Evolutionary conservation across 92 coral and sea anemone genomes (phyloP), one percentile per base, ranked within the genome.

Genomic region (Actinostola sp.): DNA sequence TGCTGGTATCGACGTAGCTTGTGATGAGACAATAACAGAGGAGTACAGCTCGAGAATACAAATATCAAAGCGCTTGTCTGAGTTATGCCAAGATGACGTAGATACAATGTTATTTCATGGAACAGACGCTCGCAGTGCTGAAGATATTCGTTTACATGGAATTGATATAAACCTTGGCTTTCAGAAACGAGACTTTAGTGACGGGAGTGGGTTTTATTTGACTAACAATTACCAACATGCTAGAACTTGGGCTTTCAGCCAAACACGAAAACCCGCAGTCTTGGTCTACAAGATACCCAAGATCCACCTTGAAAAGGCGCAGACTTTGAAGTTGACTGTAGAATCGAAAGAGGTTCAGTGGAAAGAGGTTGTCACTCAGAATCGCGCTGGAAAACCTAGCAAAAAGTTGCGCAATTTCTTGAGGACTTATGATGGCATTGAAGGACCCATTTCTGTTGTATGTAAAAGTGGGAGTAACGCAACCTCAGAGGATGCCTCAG

Each of bases 141-240:
- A 26, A 36, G 78, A 87, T 38, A 82, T 87, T 53, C 33, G 77
- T 13, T 19, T 29, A 39, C 80, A 75, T 28, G 88, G 92, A 20
- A 67, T 77, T 16, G 81, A 82, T 23, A 43, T 82, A 49, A 43
- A 55, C n/a, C 62, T 19, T 20, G 92, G 88, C 23, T 31, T 55
- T 43, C 59, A 65, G 39, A 87, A 87, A 32, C 88, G 88, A 1
- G 92, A 87, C 44, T 86, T 86, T 28, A 86, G 87, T 61, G 61
- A 65, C 51, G 88, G 91, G 16, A 34, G 60, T 25, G 91, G 84
- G 19, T 86, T 86, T 29, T 86, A 86, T 61, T 53, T 86, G n/a
- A 76, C 84, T 0, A 35, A 36, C 8, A 55, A 38, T 59, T 51
- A 63, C 6, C 77, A 66, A 9, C 32, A 66, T 32, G 77, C 91